Percentiles rank a stretch among this genome's conserved stretches.
Conservation (phyloP, 2,113 vertebrate genomes). For the Pseudonaja textilis region DNA sequence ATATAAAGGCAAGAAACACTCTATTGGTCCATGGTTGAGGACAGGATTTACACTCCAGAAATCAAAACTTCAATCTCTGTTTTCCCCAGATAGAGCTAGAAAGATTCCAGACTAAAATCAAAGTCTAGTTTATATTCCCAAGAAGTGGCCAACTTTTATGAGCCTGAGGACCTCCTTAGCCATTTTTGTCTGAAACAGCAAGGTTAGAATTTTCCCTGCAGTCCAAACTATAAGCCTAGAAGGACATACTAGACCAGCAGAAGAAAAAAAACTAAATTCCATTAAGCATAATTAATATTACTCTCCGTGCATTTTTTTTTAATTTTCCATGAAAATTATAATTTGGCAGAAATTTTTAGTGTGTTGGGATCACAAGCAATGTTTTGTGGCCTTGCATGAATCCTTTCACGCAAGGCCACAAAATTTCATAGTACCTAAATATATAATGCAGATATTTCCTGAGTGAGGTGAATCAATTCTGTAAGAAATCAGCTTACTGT, state of each 20-base stretch:
- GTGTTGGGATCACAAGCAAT: background rate
- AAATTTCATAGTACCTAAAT: background rate
- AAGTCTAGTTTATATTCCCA: background rate
- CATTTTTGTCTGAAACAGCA: background rate
- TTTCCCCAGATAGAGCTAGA: background rate
- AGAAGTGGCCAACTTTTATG: background rate
- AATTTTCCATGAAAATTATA: background rate
- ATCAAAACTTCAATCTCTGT: background rate
- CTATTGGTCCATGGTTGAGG: background rate
- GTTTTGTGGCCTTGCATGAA: background rate
- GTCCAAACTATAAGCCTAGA: background rate
- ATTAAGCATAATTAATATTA: background rate
- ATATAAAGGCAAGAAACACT: background rate
- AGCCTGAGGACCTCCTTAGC: background rate
- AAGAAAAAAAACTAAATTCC: background rate
- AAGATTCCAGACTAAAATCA: background rate
- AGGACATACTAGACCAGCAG: background rate
- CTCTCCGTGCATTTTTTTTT: background rate
- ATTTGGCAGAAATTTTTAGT: background rate
- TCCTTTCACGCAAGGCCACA: background rate
- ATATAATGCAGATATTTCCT: background rate
- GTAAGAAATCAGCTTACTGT: background rate
- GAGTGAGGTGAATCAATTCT: background rate
- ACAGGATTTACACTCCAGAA: background rate
- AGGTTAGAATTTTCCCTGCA: background rate